Base-by-base conservation (phyloP, 2,113 vertebrate genomes). In the Natator depressus region DNA sequence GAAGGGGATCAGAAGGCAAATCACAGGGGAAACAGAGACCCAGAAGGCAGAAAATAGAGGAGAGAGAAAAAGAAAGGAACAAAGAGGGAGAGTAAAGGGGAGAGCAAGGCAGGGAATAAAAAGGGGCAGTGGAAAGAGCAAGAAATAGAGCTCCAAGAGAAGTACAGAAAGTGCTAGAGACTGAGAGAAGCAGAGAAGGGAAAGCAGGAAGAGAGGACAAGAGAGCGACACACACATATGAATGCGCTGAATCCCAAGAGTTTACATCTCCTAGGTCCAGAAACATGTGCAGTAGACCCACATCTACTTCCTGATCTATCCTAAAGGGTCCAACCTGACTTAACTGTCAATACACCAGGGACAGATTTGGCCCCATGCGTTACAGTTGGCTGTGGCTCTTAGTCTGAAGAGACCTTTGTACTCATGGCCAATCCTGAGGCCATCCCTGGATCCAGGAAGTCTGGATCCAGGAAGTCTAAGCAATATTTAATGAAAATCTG, bases 401-500 rank as follows among this genome's bases (percentile, higher is more conserved):
- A 84, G n/a, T 72, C 57, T 80, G 72, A 93, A 50, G 65, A 62
- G 6, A 38, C 10, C 10, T 83, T 89, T 92, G 13, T 62, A 80
- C 84, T 82, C 22, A 47, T 69, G n/a, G 47, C 38, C 54, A 91
- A 57, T 84, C 62, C 50, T 78, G 79, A 85, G 27, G 16, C 47
- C 85, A 95, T 75, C 54, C 85, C 42, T 92, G 91, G 49, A 94
- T 80, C 31, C 78, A 82, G 84, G 84, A 91, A 88, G 47, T 83
- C 42, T 91, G 91, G 50, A 94, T 79, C 35, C 76, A 81, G 84
- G 85, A 91, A 88, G 51, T 82, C 85, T 87, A 79, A 93, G 89
- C 22, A 95, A 82, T 53, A 14, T 80, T 86, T 87, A 93, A 87
- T 72, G 90, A 95, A 96, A 97, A 97, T 55, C 16, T 93, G 93